Conservation (phyloP, 2,888 invertebrate species). For the Limnephilus rhombicus region DNA sequence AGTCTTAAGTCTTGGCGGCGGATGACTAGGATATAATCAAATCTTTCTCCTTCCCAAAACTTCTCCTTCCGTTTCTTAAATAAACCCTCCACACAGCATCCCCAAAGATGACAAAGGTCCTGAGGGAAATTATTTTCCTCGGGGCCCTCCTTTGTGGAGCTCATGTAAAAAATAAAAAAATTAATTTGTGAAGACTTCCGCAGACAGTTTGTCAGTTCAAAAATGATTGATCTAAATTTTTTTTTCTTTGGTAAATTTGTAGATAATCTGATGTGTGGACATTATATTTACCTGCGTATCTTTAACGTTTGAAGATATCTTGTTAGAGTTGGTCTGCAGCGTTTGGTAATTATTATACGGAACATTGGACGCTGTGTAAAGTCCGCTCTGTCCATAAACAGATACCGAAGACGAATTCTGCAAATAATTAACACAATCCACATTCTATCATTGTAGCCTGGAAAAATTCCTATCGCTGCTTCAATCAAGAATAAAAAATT, state of each 20-base stretch:
- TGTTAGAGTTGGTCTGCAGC: constrained; percentile 63
- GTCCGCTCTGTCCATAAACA: constrained; percentile 74
- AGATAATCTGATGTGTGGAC: background rate
- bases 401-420: constrained; percentile 74
- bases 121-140: no score
- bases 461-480: background rate
- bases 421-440: constrained; percentile 54
- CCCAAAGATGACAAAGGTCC: no score
- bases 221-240: background rate
- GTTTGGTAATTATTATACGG: constrained; percentile 65
- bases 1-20: no score
- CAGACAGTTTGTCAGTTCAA: no score
- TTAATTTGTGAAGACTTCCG: no score
- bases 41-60: no score
- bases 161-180: no score
- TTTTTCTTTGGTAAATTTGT: background rate
- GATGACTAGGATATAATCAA: no score
- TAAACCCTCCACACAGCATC: no score
- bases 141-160: no score
- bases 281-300: constrained; percentile 62
- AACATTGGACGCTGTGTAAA: constrained; percentile 72
- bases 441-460: background rate
- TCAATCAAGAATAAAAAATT: background rate
- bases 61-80: no score
- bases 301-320: constrained; percentile 65